These are phyloP conservation scores for Formica selysi DNA, from an alignment of 1,140 invertebrate species.

Conservation along the genomic window DNA sequence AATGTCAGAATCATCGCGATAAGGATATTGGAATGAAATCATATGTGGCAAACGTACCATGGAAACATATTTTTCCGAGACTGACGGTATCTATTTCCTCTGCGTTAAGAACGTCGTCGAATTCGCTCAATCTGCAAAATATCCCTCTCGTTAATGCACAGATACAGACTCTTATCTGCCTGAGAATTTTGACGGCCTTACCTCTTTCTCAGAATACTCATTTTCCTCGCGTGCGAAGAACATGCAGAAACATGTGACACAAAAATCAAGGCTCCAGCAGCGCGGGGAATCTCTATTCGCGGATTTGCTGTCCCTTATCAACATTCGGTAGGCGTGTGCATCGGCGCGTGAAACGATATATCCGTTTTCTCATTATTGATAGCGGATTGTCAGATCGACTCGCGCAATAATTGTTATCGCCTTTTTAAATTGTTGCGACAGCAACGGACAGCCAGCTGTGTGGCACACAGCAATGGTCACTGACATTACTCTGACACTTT, in stretches of 20 bases:
- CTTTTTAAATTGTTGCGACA: not conserved
- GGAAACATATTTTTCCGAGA: slow-evolving; percentile 91
- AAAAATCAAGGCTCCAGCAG: slow-evolving; percentile 28
- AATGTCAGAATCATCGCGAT: not conserved
- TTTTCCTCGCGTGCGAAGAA: slow-evolving; percentile 39
- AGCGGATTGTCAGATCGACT: slow-evolving; percentile 40
- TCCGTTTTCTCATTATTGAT: slow-evolving; percentile 65
- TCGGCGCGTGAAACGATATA: slow-evolving; percentile 24
- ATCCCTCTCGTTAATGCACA: not conserved
- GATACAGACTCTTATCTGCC: too few relatives aligned
- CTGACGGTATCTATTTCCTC: slow-evolving; percentile 90
- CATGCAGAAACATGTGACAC: slow-evolving; percentile 42
- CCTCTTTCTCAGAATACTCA: slow-evolving; percentile 74
- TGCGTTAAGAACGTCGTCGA: slow-evolving; percentile 89
- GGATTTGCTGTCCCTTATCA: slow-evolving; percentile 62
- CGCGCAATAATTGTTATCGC: slow-evolving; percentile 33
- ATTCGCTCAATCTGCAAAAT: slow-evolving; percentile 90
- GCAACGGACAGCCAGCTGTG: slow-evolving; percentile 20
- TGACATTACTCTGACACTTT: slow-evolving; percentile 9
- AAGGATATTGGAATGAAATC: slow-evolving; percentile 27
- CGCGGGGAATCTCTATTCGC: not conserved
- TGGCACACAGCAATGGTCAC: not conserved
- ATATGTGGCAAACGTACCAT: slow-evolving; percentile 87
- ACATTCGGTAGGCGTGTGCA: slow-evolving; percentile 65
- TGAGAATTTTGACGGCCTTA: not conserved